A percentile compares a stretch with the other conserved stretches of the same genome.
Conservation (phyloP, 2,797 vertebrate genomes). For the Eulemur albifrons region DNA sequence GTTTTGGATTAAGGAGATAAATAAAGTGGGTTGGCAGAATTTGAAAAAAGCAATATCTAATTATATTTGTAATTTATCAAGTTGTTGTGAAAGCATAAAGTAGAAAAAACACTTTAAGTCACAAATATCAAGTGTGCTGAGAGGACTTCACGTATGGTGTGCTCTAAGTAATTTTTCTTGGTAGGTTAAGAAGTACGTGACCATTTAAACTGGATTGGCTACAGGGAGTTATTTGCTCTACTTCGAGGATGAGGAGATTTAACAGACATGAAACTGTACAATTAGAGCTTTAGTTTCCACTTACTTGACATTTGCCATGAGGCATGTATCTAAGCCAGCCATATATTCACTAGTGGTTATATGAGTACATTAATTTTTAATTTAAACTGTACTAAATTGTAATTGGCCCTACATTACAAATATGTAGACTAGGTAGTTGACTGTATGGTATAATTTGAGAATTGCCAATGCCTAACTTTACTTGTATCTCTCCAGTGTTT, state of each 20-base stretch:
- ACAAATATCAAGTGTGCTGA: background rate
- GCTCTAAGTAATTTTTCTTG: background rate
- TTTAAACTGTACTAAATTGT: conserved; percentile 41
- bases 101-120: conserved; percentile 1
- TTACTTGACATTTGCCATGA: conserved; percentile 32
- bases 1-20: conserved; percentile 35
- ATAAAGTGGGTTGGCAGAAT: conserved; percentile 43
- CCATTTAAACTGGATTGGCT: conserved; percentile 30
- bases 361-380: conserved; percentile 43
- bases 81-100: conserved; percentile 8
- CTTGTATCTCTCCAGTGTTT: background rate
- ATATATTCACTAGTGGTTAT: conserved; percentile 26
- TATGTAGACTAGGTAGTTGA: background rate
- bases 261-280: background rate
- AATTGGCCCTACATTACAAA: conserved; percentile 2
- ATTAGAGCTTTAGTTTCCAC: conserved; percentile 17
- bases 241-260: conserved; percentile 40
- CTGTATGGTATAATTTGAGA: conserved; percentile 41
- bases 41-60: conserved; percentile 6
- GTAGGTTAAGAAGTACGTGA: conserved; percentile 24
- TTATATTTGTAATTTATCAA: conserved; percentile 43
- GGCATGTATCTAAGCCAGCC: background rate
- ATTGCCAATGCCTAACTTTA: background rate
- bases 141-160: background rate
- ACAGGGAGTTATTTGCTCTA: background rate